These are phyloP conservation scores for Melanotaenia trifasciata DNA, from an alignment of 2,797 vertebrate genomes.

Conservation along the genomic window DNA sequence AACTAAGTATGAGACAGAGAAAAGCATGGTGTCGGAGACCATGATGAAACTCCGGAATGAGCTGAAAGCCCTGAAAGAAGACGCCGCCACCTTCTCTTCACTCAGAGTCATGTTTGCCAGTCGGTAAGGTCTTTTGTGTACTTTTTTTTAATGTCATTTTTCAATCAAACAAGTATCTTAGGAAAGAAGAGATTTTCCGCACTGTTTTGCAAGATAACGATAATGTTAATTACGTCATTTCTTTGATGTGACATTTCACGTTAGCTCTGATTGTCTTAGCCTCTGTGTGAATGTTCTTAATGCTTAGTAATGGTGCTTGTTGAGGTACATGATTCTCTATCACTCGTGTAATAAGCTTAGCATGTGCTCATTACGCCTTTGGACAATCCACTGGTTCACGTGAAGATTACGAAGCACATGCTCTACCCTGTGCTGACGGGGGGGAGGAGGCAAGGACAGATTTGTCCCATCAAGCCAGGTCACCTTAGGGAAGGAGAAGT, in stretches of 20 bases:
- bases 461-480: constrained; percentile 58
- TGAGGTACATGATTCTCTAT: constrained; percentile 46
- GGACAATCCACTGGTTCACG: constrained; percentile 70
- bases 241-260: not conserved
- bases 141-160: not conserved
- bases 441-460: constrained; percentile 54
- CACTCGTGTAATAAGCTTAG: constrained; percentile 78
- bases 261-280: not conserved
- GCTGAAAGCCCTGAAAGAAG: constrained; percentile 89
- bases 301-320: constrained; percentile 45
- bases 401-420: constrained; percentile 81
- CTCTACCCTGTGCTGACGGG: constrained; percentile 66
- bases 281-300: constrained; percentile 4
- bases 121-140: constrained; percentile 75
- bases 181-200: not conserved
- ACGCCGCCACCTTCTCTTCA: constrained; percentile 90
- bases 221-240: not conserved
- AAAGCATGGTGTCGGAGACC: constrained; percentile 87
- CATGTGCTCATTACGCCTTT: constrained; percentile 53
- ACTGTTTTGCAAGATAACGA: not conserved
- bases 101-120: constrained; percentile 89
- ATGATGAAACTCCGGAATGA: constrained; percentile 90
- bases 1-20: constrained; percentile 90
- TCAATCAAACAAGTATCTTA: not conserved
- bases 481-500: constrained; percentile 40